These are phyloP conservation scores for Euleptes europaea DNA, from an alignment of 2,113 vertebrate genomes.

Conservation along the genomic window DNA sequence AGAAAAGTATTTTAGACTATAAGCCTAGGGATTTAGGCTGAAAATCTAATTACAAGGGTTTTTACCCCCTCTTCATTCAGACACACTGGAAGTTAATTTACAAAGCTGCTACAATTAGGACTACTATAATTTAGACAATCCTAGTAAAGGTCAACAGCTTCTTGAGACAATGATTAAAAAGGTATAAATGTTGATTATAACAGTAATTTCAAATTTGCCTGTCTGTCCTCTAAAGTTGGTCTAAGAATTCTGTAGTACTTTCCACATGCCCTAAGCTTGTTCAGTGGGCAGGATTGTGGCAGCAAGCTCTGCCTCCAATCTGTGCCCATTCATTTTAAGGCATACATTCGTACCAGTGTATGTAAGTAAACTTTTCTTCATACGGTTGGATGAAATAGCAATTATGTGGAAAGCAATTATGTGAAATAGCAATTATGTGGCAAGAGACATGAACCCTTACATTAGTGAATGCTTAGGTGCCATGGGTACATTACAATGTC, in stretches of 20 bases:
- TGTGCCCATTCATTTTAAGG: no score
- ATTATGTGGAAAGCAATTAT: no score
- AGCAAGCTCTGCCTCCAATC: no score
- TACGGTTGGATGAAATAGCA: no score
- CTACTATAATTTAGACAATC: constrained; percentile 32
- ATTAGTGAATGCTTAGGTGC: no score
- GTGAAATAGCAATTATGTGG: no score
- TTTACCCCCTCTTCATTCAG: constrained; percentile 10
- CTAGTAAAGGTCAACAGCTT: constrained; percentile 52
- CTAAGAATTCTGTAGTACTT: background rate
- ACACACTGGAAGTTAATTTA: constrained; percentile 34
- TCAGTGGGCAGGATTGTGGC: no score
- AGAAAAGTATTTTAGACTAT: constrained; percentile 43
- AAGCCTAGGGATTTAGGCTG: constrained; percentile 30
- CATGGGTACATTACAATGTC: no score
- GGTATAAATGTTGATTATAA: constrained; percentile 41
- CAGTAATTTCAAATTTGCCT: background rate
- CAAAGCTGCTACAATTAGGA: constrained; percentile 39
- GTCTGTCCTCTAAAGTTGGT: background rate
- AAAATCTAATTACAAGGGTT: constrained; percentile 57
- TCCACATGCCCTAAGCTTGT: background rate
- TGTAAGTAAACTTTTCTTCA: no score
- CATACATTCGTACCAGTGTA: no score
- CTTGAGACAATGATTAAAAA: constrained; percentile 44
- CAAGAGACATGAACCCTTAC: no score